Conservation (phyloP, 2,797 vertebrate species). For the Enteromius argenteus region DNA sequence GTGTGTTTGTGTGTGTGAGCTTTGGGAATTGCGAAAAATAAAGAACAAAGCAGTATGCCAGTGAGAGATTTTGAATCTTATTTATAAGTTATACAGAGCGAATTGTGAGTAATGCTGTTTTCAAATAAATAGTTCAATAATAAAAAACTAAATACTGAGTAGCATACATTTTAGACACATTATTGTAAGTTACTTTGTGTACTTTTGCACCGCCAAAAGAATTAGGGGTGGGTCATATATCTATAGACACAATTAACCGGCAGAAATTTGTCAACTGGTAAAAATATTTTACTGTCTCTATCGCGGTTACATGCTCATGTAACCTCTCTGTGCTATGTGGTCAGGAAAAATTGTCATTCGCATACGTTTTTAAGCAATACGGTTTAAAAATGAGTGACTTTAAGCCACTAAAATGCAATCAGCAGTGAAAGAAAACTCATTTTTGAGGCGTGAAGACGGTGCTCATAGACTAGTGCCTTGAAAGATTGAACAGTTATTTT, state of each 20-base stretch:
- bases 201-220: background rate
- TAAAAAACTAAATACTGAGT: background rate
- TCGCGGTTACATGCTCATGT: background rate
- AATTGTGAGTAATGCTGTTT: background rate
- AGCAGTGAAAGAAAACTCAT: background rate
- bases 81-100: background rate
- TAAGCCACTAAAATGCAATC: background rate
- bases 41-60: background rate
- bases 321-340: background rate
- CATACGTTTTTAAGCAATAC: background rate
- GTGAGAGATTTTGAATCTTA: background rate
- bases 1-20: conserved; percentile 48
- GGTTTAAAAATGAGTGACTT: background rate
- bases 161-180: background rate
- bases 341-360: background rate
- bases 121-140: background rate
- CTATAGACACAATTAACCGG: background rate
- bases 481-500: background rate
- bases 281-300: background rate
- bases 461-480: background rate
- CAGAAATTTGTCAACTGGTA: background rate
- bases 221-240: background rate
- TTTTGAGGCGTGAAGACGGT: background rate
- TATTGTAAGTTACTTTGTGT: background rate
- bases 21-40: conserved; percentile 31